Evolutionary conservation across 2,888 invertebrate species (phyloP), one percentile per base, ranked within the genome.

Genomic region (Tetheella fluctuosa): DNA sequence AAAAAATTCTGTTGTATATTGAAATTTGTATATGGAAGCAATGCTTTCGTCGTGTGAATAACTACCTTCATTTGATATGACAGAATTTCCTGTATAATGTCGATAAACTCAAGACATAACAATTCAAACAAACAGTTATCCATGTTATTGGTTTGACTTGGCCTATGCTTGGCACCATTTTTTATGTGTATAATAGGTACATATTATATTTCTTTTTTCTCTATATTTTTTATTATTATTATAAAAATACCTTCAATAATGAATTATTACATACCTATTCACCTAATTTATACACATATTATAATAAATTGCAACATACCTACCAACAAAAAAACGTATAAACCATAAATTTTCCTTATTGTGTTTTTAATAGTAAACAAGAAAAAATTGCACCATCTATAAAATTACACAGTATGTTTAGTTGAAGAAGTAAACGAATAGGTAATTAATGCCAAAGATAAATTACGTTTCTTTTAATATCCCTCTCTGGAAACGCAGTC

Each of bases 351-450:
- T 55, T 55, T 55, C 54, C 34, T 23, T 23, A 23, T 55, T 55
- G 55, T 34, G 23, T 55, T 55, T n/a, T 55, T 55, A 55, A 17
- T 55, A 34, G 55, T 55, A 37, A 55, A 55, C 55, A 39, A 60
- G 54, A 59, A 60, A 64, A 55, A 20, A 34, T 30, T 23, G 10
- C 34, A 15, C 6, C 13, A 13, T 20, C 20, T 20, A 25, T 54
- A 23, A 54, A 54, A 17, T 3, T 1, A 12, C 37, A 37, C n/a
- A 39, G 39, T 39, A n/a, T 7, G n/a, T 20, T 55, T 34, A 20
- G 34, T 23, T 34, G 0, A 10, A 48, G 7, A 37, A 55, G n/a
- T 55, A 34, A 25, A 20, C 13, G n/a, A 34, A n/a, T n/a, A n/a
- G n/a, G 34, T 55, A 34, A 34, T 55, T 15, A 55, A 55, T 23